Evolutionary conservation across 2,797 vertebrate genomes (phyloP).

Genomic region (Mormyrops attenuatus): DNA sequence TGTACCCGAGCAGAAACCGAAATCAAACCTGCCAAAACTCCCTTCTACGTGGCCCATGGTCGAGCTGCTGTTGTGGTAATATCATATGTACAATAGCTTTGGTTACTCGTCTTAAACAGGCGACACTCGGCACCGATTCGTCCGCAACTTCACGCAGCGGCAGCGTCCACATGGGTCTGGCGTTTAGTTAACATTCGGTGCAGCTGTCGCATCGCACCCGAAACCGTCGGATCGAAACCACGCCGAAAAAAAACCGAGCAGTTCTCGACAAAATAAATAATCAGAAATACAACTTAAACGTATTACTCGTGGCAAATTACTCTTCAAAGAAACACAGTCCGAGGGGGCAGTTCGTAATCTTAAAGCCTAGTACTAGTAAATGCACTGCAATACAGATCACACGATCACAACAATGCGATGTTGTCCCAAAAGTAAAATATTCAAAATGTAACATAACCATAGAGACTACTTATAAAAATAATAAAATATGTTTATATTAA

Average conservation of each 20-base stretch:
- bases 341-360: background rate
- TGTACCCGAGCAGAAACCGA: background rate
- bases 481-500: background rate
- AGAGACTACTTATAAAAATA: background rate
- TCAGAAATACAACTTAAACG: background rate
- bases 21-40: background rate
- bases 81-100: background rate
- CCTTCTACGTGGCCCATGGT: background rate
- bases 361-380: background rate
- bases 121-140: background rate
- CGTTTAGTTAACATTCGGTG: background rate
- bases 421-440: background rate
- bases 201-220: background rate
- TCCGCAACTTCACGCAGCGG: background rate
- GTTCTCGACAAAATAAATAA: background rate
- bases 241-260: background rate
- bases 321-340: background rate
- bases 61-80: background rate
- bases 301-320: background rate
- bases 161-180: background rate
- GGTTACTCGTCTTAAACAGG: background rate
- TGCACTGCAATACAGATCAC: background rate
- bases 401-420: background rate
- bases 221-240: background rate
- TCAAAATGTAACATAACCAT: background rate